Evolutionary conservation across 2,113 vertebrate genomes (phyloP), one percentile per base, ranked within the genome.

Genomic region (Larimichthys polyactis): DNA sequence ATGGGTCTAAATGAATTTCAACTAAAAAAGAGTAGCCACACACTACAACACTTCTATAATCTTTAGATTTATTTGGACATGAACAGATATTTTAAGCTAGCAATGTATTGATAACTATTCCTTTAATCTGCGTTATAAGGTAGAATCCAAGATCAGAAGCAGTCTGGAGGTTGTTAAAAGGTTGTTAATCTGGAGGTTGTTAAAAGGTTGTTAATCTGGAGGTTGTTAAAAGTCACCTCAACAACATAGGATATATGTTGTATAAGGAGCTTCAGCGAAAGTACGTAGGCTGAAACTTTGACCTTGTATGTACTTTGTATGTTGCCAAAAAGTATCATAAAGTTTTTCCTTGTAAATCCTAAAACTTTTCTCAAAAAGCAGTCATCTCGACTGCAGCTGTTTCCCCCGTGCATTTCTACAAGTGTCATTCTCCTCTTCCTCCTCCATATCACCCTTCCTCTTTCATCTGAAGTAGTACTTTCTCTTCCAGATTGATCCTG

Each of bases 401-500:
- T 40, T 22, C 4, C 14, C 29, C 20, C 4, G 1, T 46, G 43
- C 71, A 22, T 17, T 68, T 58, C 19, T 17, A 29, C 8, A 44
- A 19, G 44, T 40, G 2, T 14, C 43, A 0, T 24, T 65, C 27
- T 20, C 27, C 15, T 6, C n/a, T 22, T 24, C 36, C 15, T 60
- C 12, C 16, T 16, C 6, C 0, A 2, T 16, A 16, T 16, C 14
- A 43, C 10, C 10, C 40, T 44, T 75, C 5, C 12, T n/a, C 60
- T 81, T 78, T 71, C 15, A 75, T 63, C 71, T 86, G 55, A 88
- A 49, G 6, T 48, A 6, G 29, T 29, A 0, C 54, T 44, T 75
- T 79, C 79, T 87, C 24, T 19, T 75, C 89, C 94, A 99, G 98
- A 99, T 99, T 0, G 98, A 99, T 86, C 97, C 96, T 0, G 95